Conservation (phyloP, 2,888 invertebrate genomes). For the Synergus japonicus region DNA sequence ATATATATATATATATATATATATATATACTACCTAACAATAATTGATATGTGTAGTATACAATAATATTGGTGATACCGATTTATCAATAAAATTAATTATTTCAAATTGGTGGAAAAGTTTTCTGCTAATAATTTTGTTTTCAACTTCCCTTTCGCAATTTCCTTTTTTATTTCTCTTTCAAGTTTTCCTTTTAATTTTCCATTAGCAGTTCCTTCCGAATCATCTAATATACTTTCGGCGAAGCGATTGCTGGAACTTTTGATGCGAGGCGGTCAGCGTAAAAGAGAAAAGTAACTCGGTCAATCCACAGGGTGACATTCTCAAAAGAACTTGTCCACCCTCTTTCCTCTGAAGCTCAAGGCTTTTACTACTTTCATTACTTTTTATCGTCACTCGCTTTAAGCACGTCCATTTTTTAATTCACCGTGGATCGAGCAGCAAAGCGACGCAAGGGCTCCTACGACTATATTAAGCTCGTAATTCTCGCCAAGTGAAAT, state of each 20-base stretch:
- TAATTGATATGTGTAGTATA: too few species aligned
- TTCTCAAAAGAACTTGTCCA: constrained; percentile 59
- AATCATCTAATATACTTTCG: constrained; percentile 16
- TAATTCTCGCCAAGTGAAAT: constrained; percentile 73
- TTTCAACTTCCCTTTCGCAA: not conserved
- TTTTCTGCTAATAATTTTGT: not conserved
- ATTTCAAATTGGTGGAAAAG: not conserved
- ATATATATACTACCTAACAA: too few species aligned
- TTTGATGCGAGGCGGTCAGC: constrained; percentile 20
- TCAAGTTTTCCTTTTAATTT: constrained; percentile 11
- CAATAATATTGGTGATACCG: not conserved
- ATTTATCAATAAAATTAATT: not conserved
- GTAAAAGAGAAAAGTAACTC: constrained; percentile 43
- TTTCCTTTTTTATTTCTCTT: not conserved
- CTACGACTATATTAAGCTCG: constrained; percentile 70
- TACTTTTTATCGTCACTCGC: constrained; percentile 72
- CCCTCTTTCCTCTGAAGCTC: constrained; percentile 51
- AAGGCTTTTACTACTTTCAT: constrained; percentile 72
- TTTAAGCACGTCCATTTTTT: constrained; percentile 71
- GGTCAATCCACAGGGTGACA: constrained; percentile 61
- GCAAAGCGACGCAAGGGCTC: constrained; percentile 59
- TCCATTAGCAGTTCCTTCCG: not conserved
- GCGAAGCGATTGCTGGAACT: constrained; percentile 49
- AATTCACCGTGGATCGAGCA: constrained; percentile 69
- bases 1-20: too few species aligned